Conservation (phyloP, 92 coral and sea anemone genomes). For the Porites rus region DNA sequence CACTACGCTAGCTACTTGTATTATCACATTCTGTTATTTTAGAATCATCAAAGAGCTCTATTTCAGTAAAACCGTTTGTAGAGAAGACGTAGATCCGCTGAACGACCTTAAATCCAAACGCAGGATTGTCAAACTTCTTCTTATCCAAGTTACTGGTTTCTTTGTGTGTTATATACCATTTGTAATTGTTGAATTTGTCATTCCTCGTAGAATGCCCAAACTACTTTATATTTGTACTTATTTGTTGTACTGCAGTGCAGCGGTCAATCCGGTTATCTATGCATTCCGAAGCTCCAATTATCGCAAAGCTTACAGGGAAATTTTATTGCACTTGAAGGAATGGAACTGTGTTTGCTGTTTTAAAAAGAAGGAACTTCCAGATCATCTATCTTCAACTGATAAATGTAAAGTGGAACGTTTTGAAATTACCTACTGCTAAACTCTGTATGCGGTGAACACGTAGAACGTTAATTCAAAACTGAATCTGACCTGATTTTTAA, state of each 20-base stretch:
- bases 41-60: slow-evolving; percentile 64
- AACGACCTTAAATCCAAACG: slow-evolving; percentile 55
- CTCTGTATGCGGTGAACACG: not conserved
- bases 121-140: slow-evolving; percentile 61
- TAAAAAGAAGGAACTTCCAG: not conserved
- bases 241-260: slow-evolving; percentile 61
- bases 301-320: slow-evolving; percentile 30
- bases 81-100: not conserved
- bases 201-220: slow-evolving; percentile 5
- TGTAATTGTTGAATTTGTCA: slow-evolving; percentile 29
- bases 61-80: slow-evolving; percentile 51
- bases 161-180: slow-evolving; percentile 72
- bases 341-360: not conserved
- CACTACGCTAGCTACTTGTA: slow-evolving; percentile 38
- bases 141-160: slow-evolving; percentile 62
- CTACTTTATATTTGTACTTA: slow-evolving; percentile 50
- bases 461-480: too few species aligned
- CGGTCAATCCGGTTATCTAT: slow-evolving; percentile 67
- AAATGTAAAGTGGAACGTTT: too few species aligned
- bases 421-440: not conserved
- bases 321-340: not conserved
- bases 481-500: too few species aligned
- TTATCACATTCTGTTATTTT: slow-evolving; percentile 63
- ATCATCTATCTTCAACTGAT: not conserved
- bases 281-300: slow-evolving; percentile 74